Evolutionary conservation across 2,888 invertebrate genomes (phyloP).

Genomic region (Catocala sponsa): DNA sequence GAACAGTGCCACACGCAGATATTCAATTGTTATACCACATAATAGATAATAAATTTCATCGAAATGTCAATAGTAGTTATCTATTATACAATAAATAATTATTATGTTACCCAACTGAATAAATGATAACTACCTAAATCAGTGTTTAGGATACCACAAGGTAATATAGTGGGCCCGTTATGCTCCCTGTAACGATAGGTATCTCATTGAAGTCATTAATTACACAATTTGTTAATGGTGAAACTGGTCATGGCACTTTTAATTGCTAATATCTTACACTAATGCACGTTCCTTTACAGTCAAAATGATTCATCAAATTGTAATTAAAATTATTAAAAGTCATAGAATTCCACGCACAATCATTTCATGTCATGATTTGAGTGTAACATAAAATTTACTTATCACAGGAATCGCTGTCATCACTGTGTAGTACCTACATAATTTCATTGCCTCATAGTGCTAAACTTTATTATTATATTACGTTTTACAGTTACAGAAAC

Average conservation of each 20-base stretch:
- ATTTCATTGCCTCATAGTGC: neutral
- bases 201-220: constrained; percentile 9
- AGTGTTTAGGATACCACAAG: constrained; percentile 2
- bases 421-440: neutral
- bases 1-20: neutral
- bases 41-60: neutral
- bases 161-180: constrained; percentile 5
- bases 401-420: neutral
- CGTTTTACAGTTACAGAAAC: neutral
- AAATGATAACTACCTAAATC: neutral
- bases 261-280: constrained; percentile 16
- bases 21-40: neutral
- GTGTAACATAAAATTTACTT: constrained; percentile 3
- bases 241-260: constrained; percentile 15
- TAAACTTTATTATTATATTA: neutral
- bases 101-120: too few relatives aligned
- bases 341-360: neutral
- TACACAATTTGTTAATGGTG: constrained; percentile 26
- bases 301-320: too few relatives aligned
- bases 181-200: constrained; percentile 1
- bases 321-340: neutral
- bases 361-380: constrained; percentile 3
- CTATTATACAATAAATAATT: too few relatives aligned
- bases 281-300: constrained; percentile 4
- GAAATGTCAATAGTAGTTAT: too few relatives aligned